Base-by-base conservation (phyloP, 2,113 vertebrate genomes). In the Callospermophilus lateralis region DNA sequence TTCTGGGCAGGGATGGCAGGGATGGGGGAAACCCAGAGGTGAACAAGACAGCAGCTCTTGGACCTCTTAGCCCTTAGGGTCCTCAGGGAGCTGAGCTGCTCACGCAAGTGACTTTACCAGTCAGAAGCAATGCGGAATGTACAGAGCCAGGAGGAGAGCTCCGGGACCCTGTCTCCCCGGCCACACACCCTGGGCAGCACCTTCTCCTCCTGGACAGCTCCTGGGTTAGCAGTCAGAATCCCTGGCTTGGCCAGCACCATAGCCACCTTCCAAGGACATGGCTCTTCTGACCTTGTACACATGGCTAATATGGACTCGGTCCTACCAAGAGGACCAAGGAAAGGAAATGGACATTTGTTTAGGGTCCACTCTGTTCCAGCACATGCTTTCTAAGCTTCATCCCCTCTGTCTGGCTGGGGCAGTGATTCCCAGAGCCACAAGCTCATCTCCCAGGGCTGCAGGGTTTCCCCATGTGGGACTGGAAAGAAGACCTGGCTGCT, bases 161-260 rank as follows among this genome's bases (percentile, higher is more conserved):
- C 55, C 4, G 19, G 73, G 63, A 24, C 78, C 42, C 42, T 8
- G 70, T 24, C 26, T 16, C 32, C n/a, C 67, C 26, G 22, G 53
- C n/a, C 1, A 0, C 45, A 28, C 12, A n/a, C 13, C 26, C 28
- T 39, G n/a, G 10, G 11, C 17, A 30, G 63, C 45, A 24, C 39
- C 53, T 53, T n/a, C 9, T 8, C 53, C n/a, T 70, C n/a, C 63
- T 32, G 42, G 55, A n/a, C 19, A 24, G 72, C 48, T 34, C n/a
- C 15, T 24, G 58, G 16, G 6, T 39, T 24, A 39, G 34, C 5
- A 19, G 48, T 70, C 42, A 61, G 70, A 22, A 1, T 26, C n/a
- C 45, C 32, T 53, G 48, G 63, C 22, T 8, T 8, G 39, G 28
- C 8, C 4, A 4, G 77, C 7, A 1, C 48, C 0, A 0, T 10